Evolutionary conservation across 2,797 vertebrate genomes (phyloP).

Genomic region (Myripristis murdjan): DNA sequence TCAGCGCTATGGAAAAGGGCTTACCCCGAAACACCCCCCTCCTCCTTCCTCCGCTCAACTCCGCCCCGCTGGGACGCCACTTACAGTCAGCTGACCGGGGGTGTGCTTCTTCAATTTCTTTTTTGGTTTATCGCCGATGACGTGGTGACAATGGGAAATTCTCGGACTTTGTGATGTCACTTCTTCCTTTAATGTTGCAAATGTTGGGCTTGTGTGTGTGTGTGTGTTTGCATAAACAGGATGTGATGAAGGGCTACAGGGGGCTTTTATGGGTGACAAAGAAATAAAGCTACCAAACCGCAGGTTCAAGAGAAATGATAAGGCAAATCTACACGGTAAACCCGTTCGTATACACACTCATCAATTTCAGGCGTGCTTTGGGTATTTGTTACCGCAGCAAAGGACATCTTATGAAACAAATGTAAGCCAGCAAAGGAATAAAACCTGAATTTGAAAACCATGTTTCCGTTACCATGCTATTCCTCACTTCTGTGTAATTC

Average conservation of each 20-base stretch:
- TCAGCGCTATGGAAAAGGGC: slow-evolving; percentile 57
- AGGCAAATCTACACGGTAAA: not conserved
- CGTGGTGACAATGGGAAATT: slow-evolving; percentile 63
- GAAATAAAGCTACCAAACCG: slow-evolving; percentile 17
- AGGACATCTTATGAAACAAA: not conserved
- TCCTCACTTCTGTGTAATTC: not conserved
- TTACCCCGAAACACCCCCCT: slow-evolving; percentile 57
- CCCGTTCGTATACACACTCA: not conserved
- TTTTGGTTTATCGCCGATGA: not conserved
- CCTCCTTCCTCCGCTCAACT: slow-evolving; percentile 15
- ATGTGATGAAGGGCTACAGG: slow-evolving; percentile 32
- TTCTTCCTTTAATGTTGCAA: slow-evolving; percentile 17
- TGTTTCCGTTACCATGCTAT: too few species aligned
- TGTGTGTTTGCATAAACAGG: slow-evolving; percentile 37
- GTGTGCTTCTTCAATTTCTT: too few species aligned
- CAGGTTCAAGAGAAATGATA: slow-evolving; percentile 24
- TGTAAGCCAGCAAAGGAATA: too few species aligned
- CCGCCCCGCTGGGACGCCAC: slow-evolving; percentile 55
- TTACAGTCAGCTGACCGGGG: slow-evolving; percentile 71
- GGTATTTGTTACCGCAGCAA: not conserved
- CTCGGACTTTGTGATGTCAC: slow-evolving; percentile 53
- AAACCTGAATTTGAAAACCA: too few species aligned
- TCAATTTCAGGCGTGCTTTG: not conserved
- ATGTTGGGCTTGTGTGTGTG: not conserved
- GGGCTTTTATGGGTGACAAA: slow-evolving; percentile 22